A percentile compares a stretch with the other conserved stretches of the same genome.
Conservation (phyloP, 2,113 vertebrate species). For the Leptobrachium leishanense region DNA sequence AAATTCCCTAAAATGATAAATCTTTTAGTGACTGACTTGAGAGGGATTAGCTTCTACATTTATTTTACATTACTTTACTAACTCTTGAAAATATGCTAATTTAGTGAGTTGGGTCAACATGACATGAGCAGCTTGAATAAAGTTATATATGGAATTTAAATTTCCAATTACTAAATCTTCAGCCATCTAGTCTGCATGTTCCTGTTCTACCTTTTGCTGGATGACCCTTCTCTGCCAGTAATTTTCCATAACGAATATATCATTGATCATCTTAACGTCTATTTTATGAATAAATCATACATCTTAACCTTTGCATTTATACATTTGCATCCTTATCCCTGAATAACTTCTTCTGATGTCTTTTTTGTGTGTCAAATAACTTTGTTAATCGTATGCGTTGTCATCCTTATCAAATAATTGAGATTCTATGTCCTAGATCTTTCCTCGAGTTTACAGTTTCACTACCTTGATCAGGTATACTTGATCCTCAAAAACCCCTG, state of each 20-base stretch:
- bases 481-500: too few relatives aligned
- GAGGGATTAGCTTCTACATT: slow-evolving; percentile 13
- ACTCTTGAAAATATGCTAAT: slow-evolving; percentile 30
- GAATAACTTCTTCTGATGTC: slow-evolving; percentile 29
- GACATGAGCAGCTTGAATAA: not conserved
- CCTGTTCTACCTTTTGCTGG: slow-evolving; percentile 6
- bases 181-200: not conserved
- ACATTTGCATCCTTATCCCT: slow-evolving; percentile 23
- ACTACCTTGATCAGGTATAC: too few relatives aligned
- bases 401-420: too few relatives aligned
- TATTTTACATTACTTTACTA: slow-evolving; percentile 24
- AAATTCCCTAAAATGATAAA: slow-evolving; percentile 4
- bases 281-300: slow-evolving; percentile 20
- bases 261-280: slow-evolving; percentile 27
- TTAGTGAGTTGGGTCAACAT: not conserved
- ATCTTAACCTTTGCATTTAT: slow-evolving; percentile 8
- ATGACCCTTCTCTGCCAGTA: slow-evolving; percentile 32
- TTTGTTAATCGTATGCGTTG: slow-evolving; percentile 6
- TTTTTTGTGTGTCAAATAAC: slow-evolving; percentile 25
- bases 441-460: too few relatives aligned
- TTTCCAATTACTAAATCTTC: slow-evolving; percentile 23
- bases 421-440: too few relatives aligned
- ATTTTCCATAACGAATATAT: slow-evolving; percentile 30
- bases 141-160: slow-evolving; percentile 17
- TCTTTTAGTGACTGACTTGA: slow-evolving; percentile 16